These are phyloP conservation scores for Pseudopleuronectes americanus DNA, from an alignment of 2,797 vertebrate genomes.

Conservation along the genomic window DNA sequence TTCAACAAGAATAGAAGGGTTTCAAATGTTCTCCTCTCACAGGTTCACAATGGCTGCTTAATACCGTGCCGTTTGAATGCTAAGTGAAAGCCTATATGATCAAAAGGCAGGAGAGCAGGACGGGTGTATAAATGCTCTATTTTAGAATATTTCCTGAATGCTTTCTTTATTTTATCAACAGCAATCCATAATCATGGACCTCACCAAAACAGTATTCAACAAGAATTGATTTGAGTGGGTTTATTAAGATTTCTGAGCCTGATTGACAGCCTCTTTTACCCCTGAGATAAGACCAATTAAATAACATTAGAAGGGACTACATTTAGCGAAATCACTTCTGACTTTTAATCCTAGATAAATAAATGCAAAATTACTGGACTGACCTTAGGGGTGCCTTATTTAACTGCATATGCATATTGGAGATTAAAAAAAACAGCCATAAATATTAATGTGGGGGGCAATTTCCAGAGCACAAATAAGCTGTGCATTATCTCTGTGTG, in stretches of 20 bases:
- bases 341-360: conserved; percentile 82
- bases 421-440: conserved; percentile 82
- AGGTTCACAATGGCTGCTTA: not conserved
- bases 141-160: not conserved
- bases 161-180: conserved; percentile 12
- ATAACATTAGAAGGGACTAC: conserved; percentile 65
- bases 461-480: conserved; percentile 81
- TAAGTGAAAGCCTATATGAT: not conserved
- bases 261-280: conserved; percentile 78
- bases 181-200: conserved; percentile 30
- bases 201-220: conserved; percentile 56
- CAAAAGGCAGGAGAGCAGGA: conserved; percentile 1
- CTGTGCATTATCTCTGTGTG: conserved; percentile 81
- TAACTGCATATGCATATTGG: conserved; percentile 76
- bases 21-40: not conserved
- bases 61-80: not conserved
- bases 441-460: conserved; percentile 83
- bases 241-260: conserved; percentile 76
- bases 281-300: conserved; percentile 79
- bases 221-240: conserved; percentile 64
- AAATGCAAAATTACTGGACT: conserved; percentile 80
- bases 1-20: not conserved
- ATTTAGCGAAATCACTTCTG: conserved; percentile 69
- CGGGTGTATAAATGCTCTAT: not conserved
- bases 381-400: conserved; percentile 80